Base-by-base conservation (phyloP, 2,797 vertebrate species). In the Bufotes viridis region DNA sequence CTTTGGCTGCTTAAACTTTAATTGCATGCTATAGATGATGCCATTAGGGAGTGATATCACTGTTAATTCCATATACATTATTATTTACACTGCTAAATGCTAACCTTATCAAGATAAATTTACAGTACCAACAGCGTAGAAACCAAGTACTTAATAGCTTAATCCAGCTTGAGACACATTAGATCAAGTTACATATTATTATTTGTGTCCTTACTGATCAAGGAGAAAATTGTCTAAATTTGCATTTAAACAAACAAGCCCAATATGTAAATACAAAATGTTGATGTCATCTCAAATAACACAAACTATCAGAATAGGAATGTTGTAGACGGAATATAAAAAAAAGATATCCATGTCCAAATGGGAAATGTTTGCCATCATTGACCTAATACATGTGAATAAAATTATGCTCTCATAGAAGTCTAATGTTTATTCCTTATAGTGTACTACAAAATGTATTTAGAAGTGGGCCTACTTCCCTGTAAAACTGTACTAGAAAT, bases 1-100 rank as follows among this genome's bases (percentile, higher is more conserved):
- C 93, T 93, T 92, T 91, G 90, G 89, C 92, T 93, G 90, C 93
- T 94, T 93, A 93, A 91, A 92, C 92, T 92, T 94, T 96, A 95
- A 95, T 95, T 95, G 91, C 90, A 90, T 94, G 92, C 92, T 94
- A 91, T 93, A 91, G 92, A 89, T 91, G 92, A 94, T 94, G 93
- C 90, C 91, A 93, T 94, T 92, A 95, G 92, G 93, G 93, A 93
- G 91, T 87, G 92, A 91, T 92, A 93, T 92, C 90, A 91, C 90
- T 93, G 91, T 90, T 93, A 92, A 94, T 93, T 93, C 91, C 92
- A 95, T 93, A 92, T 94, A 93, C 94, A 92, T 94, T 94, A 93
- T 94, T 94, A 94, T 94, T 94, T 95, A 92, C 92, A 93, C 89
- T 86, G 91, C 91, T 94, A 93, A 94, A 93, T 93, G 92, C 84